phyloP scores from a whole-genome alignment of 2,888 invertebrate species.

The Mongoloraphidia duomilia region DNA sequence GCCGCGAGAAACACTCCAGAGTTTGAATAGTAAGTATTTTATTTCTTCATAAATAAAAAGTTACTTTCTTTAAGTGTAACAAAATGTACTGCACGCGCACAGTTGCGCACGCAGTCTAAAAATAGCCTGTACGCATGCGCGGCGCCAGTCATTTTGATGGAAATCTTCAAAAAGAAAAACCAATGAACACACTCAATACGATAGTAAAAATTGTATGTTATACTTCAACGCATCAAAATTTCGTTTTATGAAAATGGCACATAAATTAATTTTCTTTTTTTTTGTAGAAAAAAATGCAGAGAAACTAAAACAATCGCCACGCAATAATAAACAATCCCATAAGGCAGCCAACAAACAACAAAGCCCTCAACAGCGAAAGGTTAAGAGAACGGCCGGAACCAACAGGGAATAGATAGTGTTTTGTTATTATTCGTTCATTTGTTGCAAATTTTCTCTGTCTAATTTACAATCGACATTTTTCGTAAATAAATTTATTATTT shows the following conservation, averaged over 20 bases:
- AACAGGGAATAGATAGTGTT: conserved; percentile 28
- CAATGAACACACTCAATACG: no score
- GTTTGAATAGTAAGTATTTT: conserved; percentile 53
- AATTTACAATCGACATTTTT: no score
- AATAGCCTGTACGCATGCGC: no score
- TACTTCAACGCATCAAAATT: no score
- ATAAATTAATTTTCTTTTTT: conserved; percentile 9
- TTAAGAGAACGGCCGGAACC: conserved; percentile 57
- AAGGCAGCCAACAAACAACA: conserved; percentile 44
- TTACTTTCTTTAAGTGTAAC: not conserved
- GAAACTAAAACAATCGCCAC: conserved; percentile 22
- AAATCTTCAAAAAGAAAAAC: no score
- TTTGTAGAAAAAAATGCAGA: conserved; percentile 22
- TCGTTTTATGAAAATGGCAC: no score
- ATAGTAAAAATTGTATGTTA: no score
- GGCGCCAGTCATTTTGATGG: no score
- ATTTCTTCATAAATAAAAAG: not conserved
- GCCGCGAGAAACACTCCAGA: conserved; percentile 77
- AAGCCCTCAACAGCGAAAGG: conserved; percentile 65
- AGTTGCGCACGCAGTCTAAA: no score
- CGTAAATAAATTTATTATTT: no score
- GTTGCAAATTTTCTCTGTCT: no score
- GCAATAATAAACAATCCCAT: conserved; percentile 42
- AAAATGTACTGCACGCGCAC: no score
- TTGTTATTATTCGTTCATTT: not conserved